Percentiles rank a stretch among this genome's conserved stretches.
Evolutionary conservation across 2,888 invertebrate species (phyloP).

Genomic region (Phyllotreta striolata): DNA sequence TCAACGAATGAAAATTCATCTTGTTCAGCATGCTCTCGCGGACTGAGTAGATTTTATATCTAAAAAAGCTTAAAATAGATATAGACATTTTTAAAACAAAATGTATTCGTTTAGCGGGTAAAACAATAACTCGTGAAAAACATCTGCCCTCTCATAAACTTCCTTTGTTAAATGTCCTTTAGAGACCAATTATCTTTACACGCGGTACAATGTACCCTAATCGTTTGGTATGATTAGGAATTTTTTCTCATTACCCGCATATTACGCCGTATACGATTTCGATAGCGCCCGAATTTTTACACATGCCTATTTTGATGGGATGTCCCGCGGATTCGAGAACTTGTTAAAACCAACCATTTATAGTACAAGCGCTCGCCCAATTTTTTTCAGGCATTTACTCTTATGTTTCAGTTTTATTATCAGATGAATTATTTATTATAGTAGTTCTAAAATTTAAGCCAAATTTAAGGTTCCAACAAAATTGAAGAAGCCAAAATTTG

Average conservation of each 20-base stretch:
- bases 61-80: no score
- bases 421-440: no score
- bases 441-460: no score
- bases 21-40: no score
- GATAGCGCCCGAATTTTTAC: conserved; percentile 48
- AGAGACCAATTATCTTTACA: conserved; percentile 38
- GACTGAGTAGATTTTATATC: no score
- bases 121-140: conserved; percentile 16
- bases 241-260: conserved; percentile 49
- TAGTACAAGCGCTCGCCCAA: neutral
- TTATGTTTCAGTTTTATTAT: no score
- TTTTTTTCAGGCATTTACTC: neutral
- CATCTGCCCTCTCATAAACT: conserved; percentile 38
- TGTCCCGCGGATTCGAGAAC: neutral
- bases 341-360: conserved; percentile 10
- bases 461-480: no score
- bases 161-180: conserved; percentile 36
- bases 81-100: no score
- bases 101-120: conserved; percentile 3
- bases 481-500: no score
- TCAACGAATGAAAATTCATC: no score
- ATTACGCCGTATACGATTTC: conserved; percentile 44
- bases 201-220: conserved; percentile 44
- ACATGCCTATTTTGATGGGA: conserved; percentile 40
- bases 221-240: conserved; percentile 43